Evolutionary conservation across 2,797 vertebrate genomes (phyloP), one percentile per base, ranked within the genome.

Genomic region (Lacerta bilineata): DNA sequence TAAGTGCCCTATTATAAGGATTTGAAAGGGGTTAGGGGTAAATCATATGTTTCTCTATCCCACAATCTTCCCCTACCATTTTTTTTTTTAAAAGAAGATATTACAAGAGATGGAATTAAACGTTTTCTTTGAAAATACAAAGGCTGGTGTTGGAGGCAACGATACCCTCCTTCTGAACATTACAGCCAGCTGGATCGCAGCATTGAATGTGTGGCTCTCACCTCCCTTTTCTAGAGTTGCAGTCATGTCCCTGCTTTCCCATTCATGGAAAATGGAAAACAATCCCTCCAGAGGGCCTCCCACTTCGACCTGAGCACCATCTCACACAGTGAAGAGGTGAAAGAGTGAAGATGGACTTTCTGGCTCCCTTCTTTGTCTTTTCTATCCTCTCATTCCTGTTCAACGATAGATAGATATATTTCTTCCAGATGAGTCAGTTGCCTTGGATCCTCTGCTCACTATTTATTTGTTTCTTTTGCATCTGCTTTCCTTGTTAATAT

Each of bases 1-100:
- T 93, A 93, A 93, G 92, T 94, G 87, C 75, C 90, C 92, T 92
- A 64, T 95, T 92, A 95, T 90, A 91, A 95, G 84, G 82, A 85
- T 92, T 96, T 93, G 90, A 87, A 89, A 93, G 85, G 1, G 69
- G 69, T 4, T 55, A n/a, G 46, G 18, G 88, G 82, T 39, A 76
- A 82, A 64, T 71, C 41, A 80, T 0, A 1, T 90, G 50, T 59
- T 29, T 87, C 5, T 91, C 39, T 69, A 61, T n/a, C 61, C 46
- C 64, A 66, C 82, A 66, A 74, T 80, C 77, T 64, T 71, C 66
- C 36, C 29, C 15, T 64, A 78, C 59, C 18, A 20, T 88, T 89
- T 33, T 71, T 68, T 91, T 85, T 55, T 55, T 1, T 13, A 50
- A 50, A 43, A 55, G 1, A 11, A 89, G 86, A 59, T 3, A 68